Evolutionary conservation across 2,113 vertebrate species (phyloP), one percentile per base, ranked within the genome.

Genomic region (Tragelaphus scriptus): DNA sequence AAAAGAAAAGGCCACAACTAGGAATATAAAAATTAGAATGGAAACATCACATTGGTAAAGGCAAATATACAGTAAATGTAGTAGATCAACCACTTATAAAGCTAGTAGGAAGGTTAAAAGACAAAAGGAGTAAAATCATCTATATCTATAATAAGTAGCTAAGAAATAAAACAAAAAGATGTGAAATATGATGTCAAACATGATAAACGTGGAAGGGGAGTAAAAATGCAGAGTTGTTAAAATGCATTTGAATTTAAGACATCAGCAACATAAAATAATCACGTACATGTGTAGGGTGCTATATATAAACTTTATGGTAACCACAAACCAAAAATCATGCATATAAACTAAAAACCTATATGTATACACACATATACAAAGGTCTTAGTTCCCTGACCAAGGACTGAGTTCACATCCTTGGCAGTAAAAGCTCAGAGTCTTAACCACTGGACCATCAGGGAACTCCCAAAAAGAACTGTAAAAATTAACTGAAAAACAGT

Each of bases 221-320:
- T 79, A 79, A 79, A 79, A 79, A 17, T 30, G 7, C 77, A 30
- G 26, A 79, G 77, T 49, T 49, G 77, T 79, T 30, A 17, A 79
- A 17, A 49, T 79, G 44, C 14, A 49, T 79, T 79, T 79, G 77
- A 49, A 79, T 79, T 79, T 79, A 49, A 79, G 77, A 30, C 25
- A 49, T 49, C 7, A 49, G 77, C 77, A 28, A 16, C 77, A 49
- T 79, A 79, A 79, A 79, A 79, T 28, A 49, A 49, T 49, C 77
- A 79, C 0, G 0, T 79, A 9, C 15, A 49, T 79, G 26, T 28
- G 0, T 47, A 49, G 44, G 15, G 4, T 79, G 77, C 14, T 79
- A 30, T 79, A 49, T 79, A 79, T 30, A 16, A 79, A 79, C 77
- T 28, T 79, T 26, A 79, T 30, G 44, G 44, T 79, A 79, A 79